Conservation (phyloP, 64 coral and sea anemone species). For the Montipora cactus region DNA sequence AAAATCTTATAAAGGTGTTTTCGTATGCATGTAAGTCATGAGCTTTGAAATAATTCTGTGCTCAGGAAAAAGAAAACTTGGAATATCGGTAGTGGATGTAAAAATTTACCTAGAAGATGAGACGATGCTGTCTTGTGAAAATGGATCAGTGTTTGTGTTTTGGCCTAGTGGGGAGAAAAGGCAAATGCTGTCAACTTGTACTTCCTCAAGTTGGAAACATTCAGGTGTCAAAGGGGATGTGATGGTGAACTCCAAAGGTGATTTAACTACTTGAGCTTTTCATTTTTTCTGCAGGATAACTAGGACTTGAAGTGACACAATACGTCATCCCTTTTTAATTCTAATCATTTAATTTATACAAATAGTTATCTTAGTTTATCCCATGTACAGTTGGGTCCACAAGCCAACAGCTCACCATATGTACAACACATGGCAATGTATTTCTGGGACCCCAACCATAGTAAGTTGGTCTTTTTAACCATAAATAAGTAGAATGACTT, state of each 20-base stretch:
- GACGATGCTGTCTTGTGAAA: conserved; percentile 5
- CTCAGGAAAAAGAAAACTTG: background rate
- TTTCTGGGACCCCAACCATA: too few relatives aligned
- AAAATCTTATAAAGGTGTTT: background rate
- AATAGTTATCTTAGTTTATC: too few relatives aligned
- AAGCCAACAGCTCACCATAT: too few relatives aligned
- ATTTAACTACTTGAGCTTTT: background rate
- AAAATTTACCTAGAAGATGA: conserved; percentile 6
- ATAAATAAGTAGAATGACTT: too few relatives aligned
- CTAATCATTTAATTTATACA: too few relatives aligned
- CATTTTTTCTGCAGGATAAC: background rate
- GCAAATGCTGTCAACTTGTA: background rate
- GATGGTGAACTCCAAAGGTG: background rate
- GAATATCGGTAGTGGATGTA: background rate
- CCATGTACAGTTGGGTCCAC: too few relatives aligned
- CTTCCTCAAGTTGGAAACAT: background rate
- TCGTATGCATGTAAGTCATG: background rate
- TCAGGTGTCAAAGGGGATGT: background rate
- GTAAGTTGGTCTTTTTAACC: too few relatives aligned
- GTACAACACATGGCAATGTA: too few relatives aligned
- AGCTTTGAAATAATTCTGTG: background rate
- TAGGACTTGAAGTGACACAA: background rate
- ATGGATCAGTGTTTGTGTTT: conserved; percentile 9
- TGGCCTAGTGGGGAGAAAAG: background rate
- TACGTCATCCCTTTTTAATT: too few relatives aligned